Percentiles rank a stretch among this genome's conserved stretches.
These are phyloP conservation scores for Sericinus montela DNA, from an alignment of 2,888 invertebrate species.

Conservation along the genomic window DNA sequence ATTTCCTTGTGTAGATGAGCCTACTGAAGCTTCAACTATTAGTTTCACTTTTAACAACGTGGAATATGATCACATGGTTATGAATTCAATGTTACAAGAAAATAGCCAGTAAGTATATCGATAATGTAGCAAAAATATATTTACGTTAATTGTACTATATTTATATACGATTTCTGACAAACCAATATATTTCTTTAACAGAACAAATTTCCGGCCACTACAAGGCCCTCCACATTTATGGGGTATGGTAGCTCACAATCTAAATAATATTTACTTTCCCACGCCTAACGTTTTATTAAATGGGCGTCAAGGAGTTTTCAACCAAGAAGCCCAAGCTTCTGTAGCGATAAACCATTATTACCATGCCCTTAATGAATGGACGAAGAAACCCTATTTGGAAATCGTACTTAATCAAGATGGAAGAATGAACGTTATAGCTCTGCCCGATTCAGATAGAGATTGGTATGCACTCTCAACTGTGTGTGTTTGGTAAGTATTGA, in stretches of 20 bases:
- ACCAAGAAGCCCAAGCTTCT: constrained; percentile 45
- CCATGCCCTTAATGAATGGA: constrained; percentile 51
- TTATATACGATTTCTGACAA: too few species aligned
- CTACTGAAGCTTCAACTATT: constrained; percentile 52
- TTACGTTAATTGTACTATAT: too few species aligned
- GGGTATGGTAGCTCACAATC: constrained; percentile 62
- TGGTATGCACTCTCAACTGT: constrained; percentile 60
- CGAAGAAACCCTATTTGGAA: constrained; percentile 43
- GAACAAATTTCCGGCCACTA: constrained; percentile 43
- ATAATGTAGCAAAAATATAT: too few species aligned
- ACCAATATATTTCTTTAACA: constrained; percentile 37
- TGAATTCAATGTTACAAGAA: constrained; percentile 45
- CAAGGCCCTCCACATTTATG: constrained; percentile 48
- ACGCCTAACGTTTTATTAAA: constrained; percentile 41
- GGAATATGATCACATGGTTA: constrained; percentile 38
- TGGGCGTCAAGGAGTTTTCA: constrained; percentile 38
- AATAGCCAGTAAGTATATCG: constrained; percentile 45
- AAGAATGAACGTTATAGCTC: constrained; percentile 47
- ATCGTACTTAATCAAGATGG: constrained; percentile 49
- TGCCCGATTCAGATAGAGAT: constrained; percentile 54
- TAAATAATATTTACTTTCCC: constrained; percentile 44
- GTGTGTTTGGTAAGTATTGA: constrained; percentile 58
- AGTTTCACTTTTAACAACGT: constrained; percentile 54
- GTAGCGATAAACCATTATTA: constrained; percentile 50
- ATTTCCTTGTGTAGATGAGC: constrained; percentile 87